Evolutionary conservation across 2,113 vertebrate species (phyloP).

Genomic region (Apteryx owenii): DNA sequence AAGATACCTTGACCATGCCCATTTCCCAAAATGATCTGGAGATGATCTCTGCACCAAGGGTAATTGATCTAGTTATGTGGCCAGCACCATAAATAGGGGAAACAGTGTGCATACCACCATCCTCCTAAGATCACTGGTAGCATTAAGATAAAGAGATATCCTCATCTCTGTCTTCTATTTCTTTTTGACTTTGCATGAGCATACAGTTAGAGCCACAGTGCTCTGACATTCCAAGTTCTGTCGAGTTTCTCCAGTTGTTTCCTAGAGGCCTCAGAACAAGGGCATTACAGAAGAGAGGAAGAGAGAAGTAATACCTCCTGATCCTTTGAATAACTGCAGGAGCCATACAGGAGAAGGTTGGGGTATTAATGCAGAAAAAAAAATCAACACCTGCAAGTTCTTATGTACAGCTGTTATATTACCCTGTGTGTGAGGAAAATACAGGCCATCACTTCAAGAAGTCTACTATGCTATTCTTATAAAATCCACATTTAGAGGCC

Average conservation of each 20-base stretch:
- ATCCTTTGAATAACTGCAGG: neutral
- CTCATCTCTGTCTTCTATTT: neutral
- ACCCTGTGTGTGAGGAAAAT: neutral
- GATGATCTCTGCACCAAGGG: too few relatives aligned
- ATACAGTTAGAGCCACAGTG: accelerated
- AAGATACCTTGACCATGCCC: too few relatives aligned
- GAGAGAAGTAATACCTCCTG: neutral
- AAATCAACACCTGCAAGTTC: neutral
- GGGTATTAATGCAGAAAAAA: neutral
- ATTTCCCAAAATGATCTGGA: too few relatives aligned
- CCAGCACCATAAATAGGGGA: neutral
- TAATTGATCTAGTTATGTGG: neutral
- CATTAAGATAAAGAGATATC: neutral
- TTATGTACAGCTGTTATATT: neutral
- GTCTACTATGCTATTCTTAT: neutral
- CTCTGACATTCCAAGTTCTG: neutral
- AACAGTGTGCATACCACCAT: neutral
- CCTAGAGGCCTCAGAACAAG: neutral
- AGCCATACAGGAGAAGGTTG: neutral
- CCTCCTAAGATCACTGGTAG: too few relatives aligned
- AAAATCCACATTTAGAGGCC: neutral
- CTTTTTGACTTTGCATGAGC: neutral
- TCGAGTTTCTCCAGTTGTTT: neutral
- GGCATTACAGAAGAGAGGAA: neutral
- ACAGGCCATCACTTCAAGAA: neutral